Base-by-base conservation (phyloP, 2,113 vertebrate species). In the Neolamprologus devosi region DNA sequence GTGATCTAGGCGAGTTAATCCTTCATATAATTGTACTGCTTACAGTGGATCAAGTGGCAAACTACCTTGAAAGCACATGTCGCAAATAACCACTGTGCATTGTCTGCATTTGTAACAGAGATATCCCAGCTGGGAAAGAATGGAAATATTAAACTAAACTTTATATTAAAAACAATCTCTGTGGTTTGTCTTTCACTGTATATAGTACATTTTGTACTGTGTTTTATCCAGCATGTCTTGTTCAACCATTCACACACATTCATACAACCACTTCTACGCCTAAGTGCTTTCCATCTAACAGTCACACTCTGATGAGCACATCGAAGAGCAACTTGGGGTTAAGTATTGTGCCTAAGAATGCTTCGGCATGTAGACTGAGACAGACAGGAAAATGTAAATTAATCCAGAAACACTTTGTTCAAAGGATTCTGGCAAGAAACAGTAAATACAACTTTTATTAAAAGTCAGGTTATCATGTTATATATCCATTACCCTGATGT, bases 1-100 rank as follows among this genome's bases (percentile, higher is more conserved):
- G 78, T 80, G 42, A 83, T 82, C 82, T 53, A 7, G 45, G 5
- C 4, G 26, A 40, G 89, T 28, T 86, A 92, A 95, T 93, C 91
- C 87, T 23, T 65, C 68, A 89, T 84, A 55, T 85, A 85, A 89
- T 83, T 53, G 40, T 40, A 26, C 84, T 55, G 78, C 79, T 88
- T 75, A 85, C 73, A 81, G 75, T 4, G 26, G 14, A 83, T 87
- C 86, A 86, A 88, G 30, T 10, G 17, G 21, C 80, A 58, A 35
- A 49, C n/a, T 19, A 5, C 21, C 79, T 78, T 51, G 9, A 73
- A 54, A 23, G 26, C 55, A 49, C 49, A 8, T 6, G 33, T 21
- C 5, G 21, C 5, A 23, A 16, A 17, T 9, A 37, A n/a, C 26
- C 75, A 49, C 53, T 26, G 6, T 17, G 80, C 23, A 55, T 53